phyloP scores from a whole-genome alignment of 2,797 vertebrate species.

The Gymnothorax reevesii region DNA sequence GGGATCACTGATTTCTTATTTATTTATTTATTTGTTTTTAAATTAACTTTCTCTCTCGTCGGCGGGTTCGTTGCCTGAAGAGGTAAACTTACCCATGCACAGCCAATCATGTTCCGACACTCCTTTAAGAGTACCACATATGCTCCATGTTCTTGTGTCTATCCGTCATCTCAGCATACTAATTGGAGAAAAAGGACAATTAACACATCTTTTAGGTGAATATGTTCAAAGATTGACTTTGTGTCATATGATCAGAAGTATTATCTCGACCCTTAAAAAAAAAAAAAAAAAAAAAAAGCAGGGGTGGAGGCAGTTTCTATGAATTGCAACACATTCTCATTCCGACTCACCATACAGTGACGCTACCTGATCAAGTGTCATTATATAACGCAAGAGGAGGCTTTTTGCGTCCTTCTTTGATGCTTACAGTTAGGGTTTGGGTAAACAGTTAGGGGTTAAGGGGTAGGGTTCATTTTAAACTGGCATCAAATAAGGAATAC shows the following conservation, averaged over 20 bases:
- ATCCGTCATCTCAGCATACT: neutral
- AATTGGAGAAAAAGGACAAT: neutral
- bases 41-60: neutral
- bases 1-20: too few relatives aligned
- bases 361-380: too few relatives aligned
- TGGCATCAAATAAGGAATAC: too few relatives aligned
- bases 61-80: too few relatives aligned
- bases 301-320: neutral
- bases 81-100: conserved; percentile 30
- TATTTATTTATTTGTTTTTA: neutral
- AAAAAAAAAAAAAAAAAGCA: neutral
- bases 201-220: neutral
- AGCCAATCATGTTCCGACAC: conserved; percentile 37
- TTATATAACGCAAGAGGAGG: too few relatives aligned
- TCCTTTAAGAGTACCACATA: conserved; percentile 30
- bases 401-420: too few relatives aligned
- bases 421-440: too few relatives aligned
- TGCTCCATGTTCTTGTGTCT: neutral
- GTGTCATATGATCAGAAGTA: neutral
- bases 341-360: too few relatives aligned
- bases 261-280: neutral
- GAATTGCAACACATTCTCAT: neutral
- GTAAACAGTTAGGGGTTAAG: too few relatives aligned
- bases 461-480: too few relatives aligned
- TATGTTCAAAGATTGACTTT: neutral